Conservation (phyloP, 2,113 vertebrate genomes). For the Prinia subflava region DNA sequence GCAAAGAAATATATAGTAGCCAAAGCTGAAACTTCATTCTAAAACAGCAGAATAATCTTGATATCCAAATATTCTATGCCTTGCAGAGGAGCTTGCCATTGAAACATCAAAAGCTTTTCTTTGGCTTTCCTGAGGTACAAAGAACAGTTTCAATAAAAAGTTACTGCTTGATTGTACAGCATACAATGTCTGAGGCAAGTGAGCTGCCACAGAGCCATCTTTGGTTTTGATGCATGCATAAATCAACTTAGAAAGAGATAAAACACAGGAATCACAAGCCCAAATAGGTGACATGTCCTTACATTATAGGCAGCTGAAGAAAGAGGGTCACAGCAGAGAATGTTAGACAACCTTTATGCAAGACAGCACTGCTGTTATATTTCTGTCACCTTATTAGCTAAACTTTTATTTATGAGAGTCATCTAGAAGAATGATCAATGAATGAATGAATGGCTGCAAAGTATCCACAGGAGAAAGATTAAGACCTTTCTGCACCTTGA, state of each 20-base stretch:
- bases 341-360: background rate
- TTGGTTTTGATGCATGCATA: background rate
- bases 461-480: background rate
- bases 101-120: background rate
- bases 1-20: background rate
- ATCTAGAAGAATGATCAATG: background rate
- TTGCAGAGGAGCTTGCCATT: background rate
- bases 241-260: background rate
- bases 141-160: background rate
- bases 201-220: background rate
- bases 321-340: background rate
- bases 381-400: background rate
- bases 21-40: background rate
- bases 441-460: background rate
- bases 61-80: background rate
- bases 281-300: background rate
- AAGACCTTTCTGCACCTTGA: background rate
- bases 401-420: background rate
- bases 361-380: background rate
- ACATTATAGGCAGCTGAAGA: background rate
- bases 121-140: background rate
- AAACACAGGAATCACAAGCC: background rate
- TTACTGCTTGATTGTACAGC: background rate
- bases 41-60: background rate
- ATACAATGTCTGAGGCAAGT: background rate